A percentile compares a stretch with the other conserved stretches of the same genome.
These are phyloP conservation scores for Thalpophila matura DNA, from an alignment of 2,888 invertebrate genomes.

Conservation along the genomic window DNA sequence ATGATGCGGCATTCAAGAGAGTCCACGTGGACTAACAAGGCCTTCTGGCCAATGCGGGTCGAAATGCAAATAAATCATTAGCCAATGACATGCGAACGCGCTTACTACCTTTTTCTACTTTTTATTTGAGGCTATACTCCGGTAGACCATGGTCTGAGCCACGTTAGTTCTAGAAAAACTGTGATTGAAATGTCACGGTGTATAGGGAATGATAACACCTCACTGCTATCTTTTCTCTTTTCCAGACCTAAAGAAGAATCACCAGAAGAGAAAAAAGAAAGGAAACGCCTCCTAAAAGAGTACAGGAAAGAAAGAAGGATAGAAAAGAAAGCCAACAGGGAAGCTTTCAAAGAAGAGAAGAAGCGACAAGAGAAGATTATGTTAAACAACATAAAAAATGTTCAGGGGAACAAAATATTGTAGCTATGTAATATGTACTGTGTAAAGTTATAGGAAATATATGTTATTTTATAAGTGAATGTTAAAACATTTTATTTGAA, in stretches of 20 bases:
- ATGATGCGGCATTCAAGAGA: too few relatives aligned
- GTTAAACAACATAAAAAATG: slow-evolving; percentile 94
- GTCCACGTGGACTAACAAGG: too few relatives aligned
- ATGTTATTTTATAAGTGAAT: slow-evolving; percentile 43
- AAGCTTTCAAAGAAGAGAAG: slow-evolving; percentile 96
- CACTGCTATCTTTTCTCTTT: too few relatives aligned
- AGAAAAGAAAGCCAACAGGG: slow-evolving; percentile 95
- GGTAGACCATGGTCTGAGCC: too few relatives aligned
- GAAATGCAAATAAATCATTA: too few relatives aligned
- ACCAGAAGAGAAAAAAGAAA: slow-evolving; percentile 93
- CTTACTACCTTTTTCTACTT: too few relatives aligned
- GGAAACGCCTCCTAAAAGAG: slow-evolving; percentile 95
- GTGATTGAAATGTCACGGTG: too few relatives aligned
- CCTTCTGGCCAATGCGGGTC: too few relatives aligned
- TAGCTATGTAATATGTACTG: slow-evolving; percentile 65
- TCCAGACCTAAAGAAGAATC: slow-evolving; percentile 94
- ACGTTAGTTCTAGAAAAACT: too few relatives aligned
- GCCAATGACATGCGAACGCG: too few relatives aligned
- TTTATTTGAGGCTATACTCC: too few relatives aligned
- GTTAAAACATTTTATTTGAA: not conserved
- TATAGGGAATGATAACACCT: too few relatives aligned
- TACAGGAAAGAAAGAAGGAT: slow-evolving; percentile 94
- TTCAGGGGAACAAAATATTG: slow-evolving; percentile 93
- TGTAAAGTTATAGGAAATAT: slow-evolving; percentile 49
- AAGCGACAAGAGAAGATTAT: slow-evolving; percentile 94